Evolutionary conservation across 2,797 vertebrate species (phyloP), one percentile per base, ranked within the genome.

Genomic region (Alca torda): DNA sequence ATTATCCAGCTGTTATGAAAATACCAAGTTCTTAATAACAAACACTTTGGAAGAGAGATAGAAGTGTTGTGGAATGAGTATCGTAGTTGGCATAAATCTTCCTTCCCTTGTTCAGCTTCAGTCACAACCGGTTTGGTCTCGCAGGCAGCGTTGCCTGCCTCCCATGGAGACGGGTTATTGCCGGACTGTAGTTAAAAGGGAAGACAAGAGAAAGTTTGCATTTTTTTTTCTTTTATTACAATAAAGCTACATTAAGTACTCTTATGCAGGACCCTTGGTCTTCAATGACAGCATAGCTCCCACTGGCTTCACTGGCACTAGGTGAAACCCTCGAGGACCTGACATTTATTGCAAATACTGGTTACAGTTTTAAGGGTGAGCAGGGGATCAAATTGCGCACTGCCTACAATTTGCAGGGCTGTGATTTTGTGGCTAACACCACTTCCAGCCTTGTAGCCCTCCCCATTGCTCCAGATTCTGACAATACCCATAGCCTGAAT

Each of bases 1-100:
- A 60, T 87, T 80, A 89, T 90, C 48, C 63, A 79, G 74, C n/a
- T 84, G 67, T 93, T 95, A 84, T 11, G 30, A 95, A 96, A 95
- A 95, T 56, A 91, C 19, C n/a, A 67, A 82, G 48, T 93, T 95
- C 69, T 81, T 84, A 90, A 50, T 83, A 94, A 59, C 25, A 90
- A 64, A 64, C 68, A 74, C 0, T 0, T 79, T 88, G 48, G 39
- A 94, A 45, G 23, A 91, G 57, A 57, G 54, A 35, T 84, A 63
- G 35, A 93, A 86, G 39, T 45, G 23, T 26, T 72, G n/a, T 11
- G 31, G 43, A 78, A 86, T 37, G 9, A 81, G 73, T 56, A 91
- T 37, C 82, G n/a, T 13, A 13, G 15, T 86, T 79, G 43, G 39
- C 31, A 74, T 33, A 81, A 23, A 65, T 31, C 13, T 84, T 9